Base-by-base conservation (phyloP, 2,888 invertebrate species). In the Scrobipalpa atriplicella region DNA sequence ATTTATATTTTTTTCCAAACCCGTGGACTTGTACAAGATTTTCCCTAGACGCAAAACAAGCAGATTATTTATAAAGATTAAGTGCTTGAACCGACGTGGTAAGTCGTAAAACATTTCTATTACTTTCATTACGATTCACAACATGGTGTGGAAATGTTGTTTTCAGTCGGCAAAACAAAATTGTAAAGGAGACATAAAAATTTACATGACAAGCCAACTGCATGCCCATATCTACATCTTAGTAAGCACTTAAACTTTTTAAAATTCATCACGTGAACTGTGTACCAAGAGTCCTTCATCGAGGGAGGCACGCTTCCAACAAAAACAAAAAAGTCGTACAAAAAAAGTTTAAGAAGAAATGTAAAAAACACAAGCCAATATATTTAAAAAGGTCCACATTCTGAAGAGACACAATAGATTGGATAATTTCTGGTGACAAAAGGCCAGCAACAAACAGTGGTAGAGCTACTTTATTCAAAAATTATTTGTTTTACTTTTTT, bases 211-310 rank as follows among this genome's bases (percentile, higher is more conserved):
- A 87, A 84, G 77, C 75, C 78, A 81, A 83, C 83, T 82, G 81
- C 78, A 82, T 76, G 74, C 75, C 82, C 80, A 81, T 85, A 85
- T 79, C 80, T 82, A 80, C 78, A 83, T 76, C 83, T 84, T 79
- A 76, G 77, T 64, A 61, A 56, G 16, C 54, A 47, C 43, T 65
- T 78, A 83, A 29, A 82, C 84, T 83, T 85, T 85, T 92, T 90
- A 86, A 89, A 90, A 92, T 91, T 90, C 90, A 89, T 87, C 89
- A 86, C 89, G 73, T 85, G 87, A 85, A 74, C 72, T 89, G 73
- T 85, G 86, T 86, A 74, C 72, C 76, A 81, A 83, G 78, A 71
- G 75, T 76, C 73, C 81, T 80, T 80, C 84, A 79, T 82, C 79
- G 80, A 84, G 78, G 79, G 84, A 87, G 83, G 85, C 84, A 82